phyloP scores from a whole-genome alignment of 2,797 vertebrate genomes.

The Coendou prehensilis region DNA sequence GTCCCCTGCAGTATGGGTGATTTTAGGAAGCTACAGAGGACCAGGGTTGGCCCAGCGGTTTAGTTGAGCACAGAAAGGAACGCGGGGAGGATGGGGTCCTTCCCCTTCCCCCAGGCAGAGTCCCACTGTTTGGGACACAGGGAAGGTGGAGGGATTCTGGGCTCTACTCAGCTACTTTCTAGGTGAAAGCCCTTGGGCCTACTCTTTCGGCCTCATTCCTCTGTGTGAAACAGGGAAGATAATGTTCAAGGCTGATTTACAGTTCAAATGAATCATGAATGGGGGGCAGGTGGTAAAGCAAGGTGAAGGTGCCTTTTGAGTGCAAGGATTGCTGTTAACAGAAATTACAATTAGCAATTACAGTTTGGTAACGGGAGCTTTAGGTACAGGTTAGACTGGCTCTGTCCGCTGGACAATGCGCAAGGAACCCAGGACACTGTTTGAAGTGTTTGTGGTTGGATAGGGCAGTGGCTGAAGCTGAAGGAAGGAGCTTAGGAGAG shows the following conservation, averaged over 20 bases:
- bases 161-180: background rate
- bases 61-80: background rate
- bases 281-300: background rate
- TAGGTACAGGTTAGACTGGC: rapidly evolving
- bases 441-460: background rate
- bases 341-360: no score
- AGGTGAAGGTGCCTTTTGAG: background rate
- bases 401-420: background rate
- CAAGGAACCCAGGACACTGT: background rate
- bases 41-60: no score
- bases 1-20: rapidly evolving
- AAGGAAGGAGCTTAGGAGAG: background rate
- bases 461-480: background rate
- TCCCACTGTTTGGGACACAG: background rate
- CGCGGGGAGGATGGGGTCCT: rapidly evolving
- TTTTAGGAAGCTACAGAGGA: background rate
- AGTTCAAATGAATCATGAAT: rapidly evolving
- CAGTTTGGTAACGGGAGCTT: background rate
- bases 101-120: background rate
- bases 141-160: no score
- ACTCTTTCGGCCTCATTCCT: background rate
- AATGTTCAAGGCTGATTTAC: background rate
- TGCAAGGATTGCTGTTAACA: background rate
- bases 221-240: background rate
- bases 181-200: background rate